Evolutionary conservation across 1,140 invertebrate species (phyloP).

Genomic region (Brachionus angularis): DNA sequence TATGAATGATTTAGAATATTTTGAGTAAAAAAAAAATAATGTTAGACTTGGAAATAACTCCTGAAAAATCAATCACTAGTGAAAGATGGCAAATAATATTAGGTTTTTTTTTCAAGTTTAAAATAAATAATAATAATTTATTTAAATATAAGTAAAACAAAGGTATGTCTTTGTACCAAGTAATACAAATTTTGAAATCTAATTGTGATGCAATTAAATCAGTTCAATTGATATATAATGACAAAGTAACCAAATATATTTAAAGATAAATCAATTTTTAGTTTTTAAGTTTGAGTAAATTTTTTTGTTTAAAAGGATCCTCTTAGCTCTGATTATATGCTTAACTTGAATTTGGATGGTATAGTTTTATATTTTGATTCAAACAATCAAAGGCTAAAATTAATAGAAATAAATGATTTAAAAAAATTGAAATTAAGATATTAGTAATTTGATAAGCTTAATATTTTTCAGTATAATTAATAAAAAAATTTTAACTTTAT

Average conservation of each 20-base stretch:
- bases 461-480: not conserved
- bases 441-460: constrained; percentile 64
- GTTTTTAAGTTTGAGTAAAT: too few species aligned
- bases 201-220: constrained; percentile 31
- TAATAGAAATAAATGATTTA: constrained; percentile 94
- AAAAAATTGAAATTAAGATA: constrained; percentile 92
- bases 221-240: constrained; percentile 42
- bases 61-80: constrained; percentile 9
- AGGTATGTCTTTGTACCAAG: constrained; percentile 43
- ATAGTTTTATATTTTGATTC: constrained; percentile 36
- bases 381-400: constrained; percentile 49
- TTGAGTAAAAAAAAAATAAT: too few species aligned
- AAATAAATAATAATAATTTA: not conserved
- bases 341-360: constrained; percentile 26
- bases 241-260: constrained; percentile 8
- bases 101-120: constrained; percentile 2
- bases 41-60: constrained; percentile 40
- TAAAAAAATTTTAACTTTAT: not conserved
- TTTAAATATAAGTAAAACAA: not conserved
- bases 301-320: constrained; percentile 19
- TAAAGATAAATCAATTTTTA: not conserved
- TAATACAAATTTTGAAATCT: constrained; percentile 33
- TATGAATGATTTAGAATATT: too few species aligned
- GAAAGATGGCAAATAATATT: constrained; percentile 42
- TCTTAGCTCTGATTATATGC: constrained; percentile 26